Conservation (phyloP, 2,797 vertebrate species). For the Gila robusta region DNA sequence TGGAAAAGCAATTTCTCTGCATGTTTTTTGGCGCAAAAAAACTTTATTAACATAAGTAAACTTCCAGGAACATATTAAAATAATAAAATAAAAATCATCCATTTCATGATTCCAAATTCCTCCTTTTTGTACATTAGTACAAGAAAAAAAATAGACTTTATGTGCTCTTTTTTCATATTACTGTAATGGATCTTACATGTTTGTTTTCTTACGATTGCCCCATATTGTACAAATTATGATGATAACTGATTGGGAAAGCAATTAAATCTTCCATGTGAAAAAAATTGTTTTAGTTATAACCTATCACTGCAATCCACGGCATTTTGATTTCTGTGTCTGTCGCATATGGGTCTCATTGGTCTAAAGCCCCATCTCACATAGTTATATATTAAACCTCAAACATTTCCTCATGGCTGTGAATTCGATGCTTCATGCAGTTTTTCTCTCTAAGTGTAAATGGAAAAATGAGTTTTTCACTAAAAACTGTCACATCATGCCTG, state of each 20-base stretch:
- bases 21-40: too few relatives aligned
- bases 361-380: background rate
- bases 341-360: background rate
- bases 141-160: background rate
- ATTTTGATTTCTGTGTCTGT: background rate
- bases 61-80: too few relatives aligned
- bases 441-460: background rate
- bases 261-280: background rate
- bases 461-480: background rate
- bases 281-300: background rate
- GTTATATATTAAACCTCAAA: background rate
- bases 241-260: background rate
- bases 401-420: background rate
- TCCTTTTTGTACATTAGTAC: background rate
- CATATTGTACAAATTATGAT: background rate
- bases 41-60: too few relatives aligned
- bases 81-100: too few relatives aligned
- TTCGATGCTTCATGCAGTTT: background rate
- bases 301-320: background rate
- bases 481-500: constrained; percentile 23
- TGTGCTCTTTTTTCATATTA: background rate
- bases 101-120: too few relatives aligned
- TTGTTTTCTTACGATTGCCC: background rate
- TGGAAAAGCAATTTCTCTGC: background rate
- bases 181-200: background rate